Percentiles rank a stretch among this genome's conserved stretches.
Evolutionary conservation across 2,797 vertebrate species (phyloP).

Genomic region (Sarcophilus harrisii): DNA sequence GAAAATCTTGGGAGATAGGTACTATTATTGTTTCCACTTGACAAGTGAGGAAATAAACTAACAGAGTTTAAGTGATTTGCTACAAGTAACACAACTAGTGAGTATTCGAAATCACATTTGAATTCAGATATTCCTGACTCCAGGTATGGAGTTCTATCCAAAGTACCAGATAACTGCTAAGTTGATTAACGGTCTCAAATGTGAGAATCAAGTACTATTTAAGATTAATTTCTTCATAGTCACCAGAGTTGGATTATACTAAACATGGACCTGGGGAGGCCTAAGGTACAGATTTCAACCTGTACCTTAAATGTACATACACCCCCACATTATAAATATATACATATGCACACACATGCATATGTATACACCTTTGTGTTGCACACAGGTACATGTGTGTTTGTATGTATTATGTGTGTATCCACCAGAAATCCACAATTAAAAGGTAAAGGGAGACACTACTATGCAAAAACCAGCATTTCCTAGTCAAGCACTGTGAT

Average conservation of each 20-base stretch:
- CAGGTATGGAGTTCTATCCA: background rate
- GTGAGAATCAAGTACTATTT: background rate
- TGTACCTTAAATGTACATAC: too few species aligned
- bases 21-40: background rate
- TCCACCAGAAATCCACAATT: background rate
- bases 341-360: background rate
- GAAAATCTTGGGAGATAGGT: background rate
- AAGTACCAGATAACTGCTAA: background rate
- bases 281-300: background rate
- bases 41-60: background rate
- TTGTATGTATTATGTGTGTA: background rate
- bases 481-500: background rate
- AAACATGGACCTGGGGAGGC: background rate
- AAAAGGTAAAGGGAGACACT: background rate
- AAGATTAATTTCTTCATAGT: background rate
- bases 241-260: background rate
- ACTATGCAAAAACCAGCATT: background rate
- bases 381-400: fast-evolving
- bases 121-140: background rate
- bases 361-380: background rate
- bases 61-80: background rate
- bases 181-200: background rate
- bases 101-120: background rate
- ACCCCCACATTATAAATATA: too few species aligned
- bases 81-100: background rate